Conservation (phyloP, 2,888 invertebrate species). For the Nudaria mundana region DNA sequence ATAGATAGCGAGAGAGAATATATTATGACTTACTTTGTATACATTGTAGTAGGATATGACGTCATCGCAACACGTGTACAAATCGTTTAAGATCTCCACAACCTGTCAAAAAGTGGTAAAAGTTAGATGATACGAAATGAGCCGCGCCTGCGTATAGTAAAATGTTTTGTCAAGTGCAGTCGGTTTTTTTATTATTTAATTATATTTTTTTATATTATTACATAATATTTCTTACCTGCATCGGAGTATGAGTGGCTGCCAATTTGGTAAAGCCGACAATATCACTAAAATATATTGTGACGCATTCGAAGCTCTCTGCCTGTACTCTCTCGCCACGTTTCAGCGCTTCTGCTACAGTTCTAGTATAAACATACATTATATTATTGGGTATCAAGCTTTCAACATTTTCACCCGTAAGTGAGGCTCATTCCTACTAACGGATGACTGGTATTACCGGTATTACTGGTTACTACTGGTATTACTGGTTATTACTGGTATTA, state of each 20-base stretch:
- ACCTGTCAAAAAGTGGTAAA: slow-evolving; percentile 77
- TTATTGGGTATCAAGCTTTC: too few relatives aligned
- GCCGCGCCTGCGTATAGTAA: too few relatives aligned
- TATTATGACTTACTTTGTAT: slow-evolving; percentile 83
- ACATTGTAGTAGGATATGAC: slow-evolving; percentile 93
- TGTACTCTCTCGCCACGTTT: slow-evolving; percentile 89
- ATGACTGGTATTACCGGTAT: too few relatives aligned
- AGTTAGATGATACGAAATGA: too few relatives aligned
- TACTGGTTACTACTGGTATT: too few relatives aligned
- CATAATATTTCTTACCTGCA: slow-evolving; percentile 83
- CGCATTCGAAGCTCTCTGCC: slow-evolving; percentile 90
- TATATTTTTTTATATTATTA: too few relatives aligned
- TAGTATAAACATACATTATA: too few relatives aligned
- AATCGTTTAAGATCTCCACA: slow-evolving; percentile 91
- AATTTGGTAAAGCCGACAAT: slow-evolving; percentile 91
- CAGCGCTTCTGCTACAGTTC: slow-evolving; percentile 89
- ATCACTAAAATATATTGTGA: slow-evolving; percentile 92
- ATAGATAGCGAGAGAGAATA: neutral
- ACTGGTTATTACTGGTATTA: too few relatives aligned
- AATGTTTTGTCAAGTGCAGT: too few relatives aligned
- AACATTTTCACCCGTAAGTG: too few relatives aligned
- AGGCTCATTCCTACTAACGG: too few relatives aligned
- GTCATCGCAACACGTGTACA: slow-evolving; percentile 93
- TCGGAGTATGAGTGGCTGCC: slow-evolving; percentile 89
- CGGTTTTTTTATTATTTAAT: too few relatives aligned